Base-by-base conservation (phyloP, 2,888 invertebrate genomes). In the Trachelus stipa region DNA sequence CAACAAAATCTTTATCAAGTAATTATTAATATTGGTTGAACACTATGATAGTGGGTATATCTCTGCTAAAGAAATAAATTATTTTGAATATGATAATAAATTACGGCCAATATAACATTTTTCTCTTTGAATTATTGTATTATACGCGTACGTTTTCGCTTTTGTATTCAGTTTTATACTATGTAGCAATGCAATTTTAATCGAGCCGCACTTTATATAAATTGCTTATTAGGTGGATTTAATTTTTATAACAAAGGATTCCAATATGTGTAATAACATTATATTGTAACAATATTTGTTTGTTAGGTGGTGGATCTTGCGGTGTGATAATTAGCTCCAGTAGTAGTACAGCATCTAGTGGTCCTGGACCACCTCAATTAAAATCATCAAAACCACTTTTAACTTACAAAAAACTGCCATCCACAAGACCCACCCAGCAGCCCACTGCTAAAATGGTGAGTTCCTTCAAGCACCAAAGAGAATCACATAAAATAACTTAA, bases 361-460 rank as follows among this genome's bases (percentile, higher is more conserved):
- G 89, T 15, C 88, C 89, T 40, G 89, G 88, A 4, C 89, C 90
- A 75, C 89, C 89, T 69, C 84, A 81, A n/a, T 73, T 83, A 37
- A 87, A 85, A 78, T 79, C 86, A 78, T 76, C 83, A 37, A 76
- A 84, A 69, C 76, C 84, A 73, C 81, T 81, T 15, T 79, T 87
- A 79, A 84, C 85, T 74, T 87, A 83, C 77, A 89, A 88, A 76
- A 89, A 88, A 82, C 80, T 87, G 79, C 81, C 88, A 77, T 73
- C 83, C 69, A 81, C 85, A 37, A 87, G 84, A 77, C 80, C 88
- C 80, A 88, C 87, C 81, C 84, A 87, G 85, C 85, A 87, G 80
- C 78, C 85, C 79, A 81, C 83, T 82, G 80, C 86, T 76, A 89
- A 89, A 84, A 87, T 87, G 87, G 90, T 90, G 86, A 30, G 34